Percentiles rank a stretch among this genome's conserved stretches.
These are phyloP conservation scores for Furcula furcula DNA, from an alignment of 2,888 invertebrate genomes.

Conservation along the genomic window DNA sequence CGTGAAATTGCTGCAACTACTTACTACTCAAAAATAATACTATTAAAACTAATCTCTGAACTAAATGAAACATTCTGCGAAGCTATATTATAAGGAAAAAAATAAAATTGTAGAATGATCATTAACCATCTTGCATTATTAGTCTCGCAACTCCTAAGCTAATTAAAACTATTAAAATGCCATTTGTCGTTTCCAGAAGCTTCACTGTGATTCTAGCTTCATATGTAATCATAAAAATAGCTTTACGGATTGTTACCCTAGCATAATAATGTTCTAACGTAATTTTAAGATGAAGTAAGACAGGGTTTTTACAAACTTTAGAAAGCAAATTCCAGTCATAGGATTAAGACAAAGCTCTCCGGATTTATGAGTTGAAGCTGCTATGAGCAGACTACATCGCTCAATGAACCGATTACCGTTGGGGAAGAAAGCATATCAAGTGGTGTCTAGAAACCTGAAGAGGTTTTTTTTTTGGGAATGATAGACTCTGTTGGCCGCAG, in stretches of 20 bases:
- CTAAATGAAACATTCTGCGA: slow-evolving; percentile 11
- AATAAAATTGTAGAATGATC: slow-evolving; percentile 34
- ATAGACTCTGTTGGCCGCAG: no score
- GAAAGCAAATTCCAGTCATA: no score
- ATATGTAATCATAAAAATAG: slow-evolving; percentile 50
- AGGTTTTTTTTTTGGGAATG: no score
- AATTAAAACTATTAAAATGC: slow-evolving; percentile 78
- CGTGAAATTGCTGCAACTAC: background rate
- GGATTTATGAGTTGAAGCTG: no score
- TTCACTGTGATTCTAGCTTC: slow-evolving; percentile 35
- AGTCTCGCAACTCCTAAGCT: slow-evolving; percentile 40
- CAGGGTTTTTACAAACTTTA: no score
- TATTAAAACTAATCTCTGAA: background rate
- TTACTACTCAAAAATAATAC: background rate
- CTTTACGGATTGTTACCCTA: slow-evolving; percentile 47
- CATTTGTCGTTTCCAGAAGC: slow-evolving; percentile 57
- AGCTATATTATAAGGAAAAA: slow-evolving; percentile 18
- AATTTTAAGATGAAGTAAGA: slow-evolving; percentile 46
- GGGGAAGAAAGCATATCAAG: no score
- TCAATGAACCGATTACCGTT: no score
- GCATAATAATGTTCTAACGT: slow-evolving; percentile 44
- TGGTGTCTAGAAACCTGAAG: no score
- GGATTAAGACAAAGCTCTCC: no score
- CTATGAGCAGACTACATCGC: no score
- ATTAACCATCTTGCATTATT: slow-evolving; percentile 47